A percentile compares a stretch with the other conserved stretches of the same genome.
Conservation (phyloP, 2,797 vertebrate species). For the Chaenodraco wilsoni region DNA sequence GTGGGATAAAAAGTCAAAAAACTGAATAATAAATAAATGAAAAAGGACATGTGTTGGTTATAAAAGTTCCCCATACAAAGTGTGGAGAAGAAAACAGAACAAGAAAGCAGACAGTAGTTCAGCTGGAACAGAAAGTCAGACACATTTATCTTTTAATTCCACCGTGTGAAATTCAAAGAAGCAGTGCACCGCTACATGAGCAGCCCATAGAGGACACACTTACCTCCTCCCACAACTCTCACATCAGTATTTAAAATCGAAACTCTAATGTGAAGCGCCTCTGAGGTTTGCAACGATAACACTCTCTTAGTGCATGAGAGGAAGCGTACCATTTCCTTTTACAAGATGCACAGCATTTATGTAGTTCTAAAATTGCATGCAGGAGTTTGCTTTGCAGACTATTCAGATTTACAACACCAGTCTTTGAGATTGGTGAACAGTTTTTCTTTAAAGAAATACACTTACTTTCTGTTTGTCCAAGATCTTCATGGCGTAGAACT, state of each 20-base stretch:
- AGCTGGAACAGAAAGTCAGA: slow-evolving; percentile 35
- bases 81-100: not conserved
- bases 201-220: not conserved
- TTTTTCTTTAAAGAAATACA: slow-evolving; percentile 24
- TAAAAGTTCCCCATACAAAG: not conserved
- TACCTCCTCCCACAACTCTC: slow-evolving; percentile 50
- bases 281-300: slow-evolving; percentile 59
- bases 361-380: slow-evolving; percentile 10
- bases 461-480: slow-evolving; percentile 98
- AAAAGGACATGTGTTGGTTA: not conserved
- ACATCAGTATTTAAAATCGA: slow-evolving; percentile 63
- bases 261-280: slow-evolving; percentile 41
- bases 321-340: slow-evolving; percentile 72
- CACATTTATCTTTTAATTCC: slow-evolving; percentile 22
- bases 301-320: slow-evolving; percentile 22
- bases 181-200: slow-evolving; percentile 1
- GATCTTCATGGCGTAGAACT: slow-evolving; percentile 99
- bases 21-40: not conserved
- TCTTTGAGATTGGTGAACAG: not conserved
- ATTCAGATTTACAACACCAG: not conserved
- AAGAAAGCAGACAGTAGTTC: not conserved
- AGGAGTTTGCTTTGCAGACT: not conserved
- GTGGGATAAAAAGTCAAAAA: not conserved
- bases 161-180: slow-evolving; percentile 22
- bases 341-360: slow-evolving; percentile 19